phyloP scores from a whole-genome alignment of 2,113 vertebrate species.

The Dissostichus mawsoni region DNA sequence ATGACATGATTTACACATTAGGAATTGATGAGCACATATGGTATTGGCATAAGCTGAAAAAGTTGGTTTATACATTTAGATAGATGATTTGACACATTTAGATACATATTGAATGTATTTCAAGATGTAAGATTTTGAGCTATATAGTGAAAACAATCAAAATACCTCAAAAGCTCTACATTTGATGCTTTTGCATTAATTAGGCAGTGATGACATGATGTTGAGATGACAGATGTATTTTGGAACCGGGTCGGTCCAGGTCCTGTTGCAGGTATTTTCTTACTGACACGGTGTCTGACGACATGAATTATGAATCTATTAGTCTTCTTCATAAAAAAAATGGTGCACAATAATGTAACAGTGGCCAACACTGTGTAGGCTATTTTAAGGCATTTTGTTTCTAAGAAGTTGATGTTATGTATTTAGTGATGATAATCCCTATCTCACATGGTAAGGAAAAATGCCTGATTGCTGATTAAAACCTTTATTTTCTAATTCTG shows the following conservation, averaged over 20 bases:
- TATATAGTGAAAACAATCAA: neutral
- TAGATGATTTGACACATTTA: neutral
- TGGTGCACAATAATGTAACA: too few species aligned
- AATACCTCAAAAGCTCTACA: neutral
- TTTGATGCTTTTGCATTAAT: conserved; percentile 1
- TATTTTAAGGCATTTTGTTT: too few species aligned
- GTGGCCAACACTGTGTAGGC: too few species aligned
- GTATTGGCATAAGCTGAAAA: neutral
- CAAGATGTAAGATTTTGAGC: neutral
- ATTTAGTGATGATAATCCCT: too few species aligned
- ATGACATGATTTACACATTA: too few species aligned
- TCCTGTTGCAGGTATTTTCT: neutral
- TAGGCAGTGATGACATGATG: neutral
- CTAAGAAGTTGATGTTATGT: too few species aligned
- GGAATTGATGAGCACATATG: neutral
- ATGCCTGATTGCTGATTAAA: neutral
- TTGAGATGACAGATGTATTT: neutral
- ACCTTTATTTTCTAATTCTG: neutral
- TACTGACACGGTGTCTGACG: neutral
- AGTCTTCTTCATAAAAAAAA: neutral
- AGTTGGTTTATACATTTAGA: neutral
- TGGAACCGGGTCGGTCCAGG: conserved; percentile 3
- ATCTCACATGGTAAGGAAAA: neutral
- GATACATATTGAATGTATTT: neutral
- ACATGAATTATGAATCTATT: neutral